phyloP scores from a whole-genome alignment of 2,797 vertebrate species.

The Peromyscus melanophrys region DNA sequence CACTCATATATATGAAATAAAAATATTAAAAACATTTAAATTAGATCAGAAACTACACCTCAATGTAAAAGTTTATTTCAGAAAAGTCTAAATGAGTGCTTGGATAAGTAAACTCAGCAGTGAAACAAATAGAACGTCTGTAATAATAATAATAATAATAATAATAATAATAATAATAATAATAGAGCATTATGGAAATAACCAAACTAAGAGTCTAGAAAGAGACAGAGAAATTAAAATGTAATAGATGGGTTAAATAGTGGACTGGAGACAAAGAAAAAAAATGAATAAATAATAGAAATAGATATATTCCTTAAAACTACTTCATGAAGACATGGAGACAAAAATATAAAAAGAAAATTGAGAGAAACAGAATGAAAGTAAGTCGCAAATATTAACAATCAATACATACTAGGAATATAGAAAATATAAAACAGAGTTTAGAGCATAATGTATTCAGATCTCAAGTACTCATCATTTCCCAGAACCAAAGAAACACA shows the following conservation, averaged over 20 bases:
- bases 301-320: not conserved
- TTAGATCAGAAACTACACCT: not conserved
- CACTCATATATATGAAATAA: not conserved
- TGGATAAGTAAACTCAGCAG: not conserved
- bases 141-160: not conserved
- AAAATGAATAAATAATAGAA: not conserved
- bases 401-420: not conserved
- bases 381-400: not conserved
- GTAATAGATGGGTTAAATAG: not conserved
- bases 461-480: not conserved
- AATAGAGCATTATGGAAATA: not conserved
- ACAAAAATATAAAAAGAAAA: not conserved
- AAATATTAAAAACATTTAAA: not conserved
- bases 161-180: not conserved
- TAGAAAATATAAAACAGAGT: not conserved
- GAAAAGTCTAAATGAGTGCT: not conserved
- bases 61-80: not conserved
- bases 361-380: not conserved
- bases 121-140: not conserved
- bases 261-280: not conserved
- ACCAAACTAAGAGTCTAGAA: conserved; percentile 1
- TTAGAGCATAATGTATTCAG: not conserved
- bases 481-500: not conserved
- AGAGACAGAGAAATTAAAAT: not conserved
- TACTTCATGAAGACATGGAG: not conserved